A percentile compares a stretch with the other conserved stretches of the same genome.
Evolutionary conservation across 2,888 invertebrate genomes (phyloP).

Genomic region (Miltochrista miniata): DNA sequence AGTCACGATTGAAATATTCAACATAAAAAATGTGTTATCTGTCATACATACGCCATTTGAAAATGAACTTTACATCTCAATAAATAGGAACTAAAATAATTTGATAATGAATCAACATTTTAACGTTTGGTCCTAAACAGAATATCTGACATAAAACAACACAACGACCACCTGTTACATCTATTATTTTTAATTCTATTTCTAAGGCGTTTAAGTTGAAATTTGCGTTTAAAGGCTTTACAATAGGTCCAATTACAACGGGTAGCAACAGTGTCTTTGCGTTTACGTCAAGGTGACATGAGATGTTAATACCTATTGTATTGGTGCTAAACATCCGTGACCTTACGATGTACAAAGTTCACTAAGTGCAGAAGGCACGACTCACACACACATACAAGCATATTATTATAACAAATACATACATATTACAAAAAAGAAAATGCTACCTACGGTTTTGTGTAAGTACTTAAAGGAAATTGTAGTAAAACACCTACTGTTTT

Average conservation of each 20-base stretch:
- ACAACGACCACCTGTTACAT: constrained; percentile 32
- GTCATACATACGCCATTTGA: constrained; percentile 7
- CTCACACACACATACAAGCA: constrained; percentile 39
- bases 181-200: constrained; percentile 48
- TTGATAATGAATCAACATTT: constrained; percentile 11
- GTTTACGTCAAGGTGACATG: constrained; percentile 80
- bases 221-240: constrained; percentile 18
- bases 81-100: constrained; percentile 17
- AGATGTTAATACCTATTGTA: constrained; percentile 78
- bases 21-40: constrained; percentile 31
- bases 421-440: too few species aligned
- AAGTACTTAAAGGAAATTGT: too few species aligned
- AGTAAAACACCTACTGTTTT: too few species aligned
- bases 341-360: constrained; percentile 80
- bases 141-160: constrained; percentile 42
- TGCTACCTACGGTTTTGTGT: too few species aligned
- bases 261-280: constrained; percentile 61
- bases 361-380: constrained; percentile 69
- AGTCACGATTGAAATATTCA: constrained; percentile 65
- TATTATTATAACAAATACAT: constrained; percentile 38
- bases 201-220: constrained; percentile 43
- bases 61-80: constrained; percentile 22
- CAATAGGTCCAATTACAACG: constrained; percentile 40
- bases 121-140: constrained; percentile 23
- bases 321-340: constrained; percentile 79